A percentile compares a stretch with the other conserved stretches of the same genome.
These are phyloP conservation scores for Porites lobata DNA, from an alignment of 92 coral and sea anemone species.

Conservation along the genomic window DNA sequence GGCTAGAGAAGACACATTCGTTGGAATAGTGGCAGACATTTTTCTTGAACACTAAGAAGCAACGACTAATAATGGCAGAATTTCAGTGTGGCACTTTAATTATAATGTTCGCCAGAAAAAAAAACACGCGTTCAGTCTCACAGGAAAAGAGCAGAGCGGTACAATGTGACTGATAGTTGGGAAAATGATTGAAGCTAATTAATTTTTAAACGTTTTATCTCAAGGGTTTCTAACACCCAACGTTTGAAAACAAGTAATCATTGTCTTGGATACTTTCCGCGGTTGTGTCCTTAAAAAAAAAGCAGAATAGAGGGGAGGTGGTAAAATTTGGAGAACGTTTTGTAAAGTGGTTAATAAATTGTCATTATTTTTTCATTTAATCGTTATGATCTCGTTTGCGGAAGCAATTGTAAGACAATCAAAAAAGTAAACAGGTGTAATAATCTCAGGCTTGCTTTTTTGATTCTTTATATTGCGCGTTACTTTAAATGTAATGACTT, in stretches of 20 bases:
- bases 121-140: constrained; percentile 31
- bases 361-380: not conserved
- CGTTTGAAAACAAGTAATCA: too few species aligned
- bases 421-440: not conserved
- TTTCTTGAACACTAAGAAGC: not conserved
- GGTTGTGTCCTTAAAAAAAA: too few species aligned
- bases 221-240: too few species aligned
- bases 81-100: not conserved
- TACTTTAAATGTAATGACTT: too few species aligned
- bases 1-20: not conserved
- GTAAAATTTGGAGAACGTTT: not conserved
- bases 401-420: not conserved
- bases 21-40: constrained; percentile 10
- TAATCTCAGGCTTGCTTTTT: constrained; percentile 22
- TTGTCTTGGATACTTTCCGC: too few species aligned
- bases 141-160: not conserved
- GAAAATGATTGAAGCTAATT: too few species aligned
- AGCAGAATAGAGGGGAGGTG: not conserved
- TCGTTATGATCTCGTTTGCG: not conserved
- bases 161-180: not conserved
- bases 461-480: not conserved
- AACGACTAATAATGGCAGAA: not conserved
- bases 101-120: not conserved
- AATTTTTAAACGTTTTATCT: too few species aligned
- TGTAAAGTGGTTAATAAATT: not conserved